These are phyloP conservation scores for Apostichopus parvimensis DNA, from an alignment of 35 echinoderm and acorn worm species.

Conservation along the genomic window DNA sequence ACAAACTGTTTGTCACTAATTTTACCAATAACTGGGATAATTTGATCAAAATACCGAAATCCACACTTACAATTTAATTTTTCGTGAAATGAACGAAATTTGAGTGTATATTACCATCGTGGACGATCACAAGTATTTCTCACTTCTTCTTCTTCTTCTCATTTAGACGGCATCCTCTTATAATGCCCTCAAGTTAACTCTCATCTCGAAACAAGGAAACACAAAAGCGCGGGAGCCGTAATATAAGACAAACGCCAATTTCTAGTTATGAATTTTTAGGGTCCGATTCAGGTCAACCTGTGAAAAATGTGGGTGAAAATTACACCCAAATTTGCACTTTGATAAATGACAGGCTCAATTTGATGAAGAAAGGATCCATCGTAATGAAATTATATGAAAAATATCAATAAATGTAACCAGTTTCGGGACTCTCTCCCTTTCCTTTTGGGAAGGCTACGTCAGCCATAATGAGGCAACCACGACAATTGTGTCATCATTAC, in stretches of 20 bases:
- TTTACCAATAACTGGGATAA: conserved; percentile 61
- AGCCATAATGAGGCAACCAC: conserved; percentile 36
- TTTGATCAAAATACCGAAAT: conserved; percentile 69
- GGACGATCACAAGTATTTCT: not conserved
- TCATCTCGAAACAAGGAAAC: conserved; percentile 14
- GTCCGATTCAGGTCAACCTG: conserved; percentile 51
- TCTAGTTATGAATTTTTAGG: conserved; percentile 58
- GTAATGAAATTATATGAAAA: conserved; percentile 59
- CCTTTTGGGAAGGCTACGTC: conserved; percentile 47
- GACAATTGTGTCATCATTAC: conserved; percentile 47
- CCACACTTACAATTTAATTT: conserved; percentile 61
- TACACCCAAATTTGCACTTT: conserved; percentile 61
- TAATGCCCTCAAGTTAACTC: conserved; percentile 46
- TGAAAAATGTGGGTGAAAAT: conserved; percentile 54
- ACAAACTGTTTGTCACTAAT: conserved; percentile 55
- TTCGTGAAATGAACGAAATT: conserved; percentile 54
- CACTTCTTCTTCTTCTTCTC: not conserved
- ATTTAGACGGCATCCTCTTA: conserved; percentile 22
- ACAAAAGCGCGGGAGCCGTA: conserved; percentile 19
- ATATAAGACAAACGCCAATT: conserved; percentile 57
- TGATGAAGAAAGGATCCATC: conserved; percentile 51
- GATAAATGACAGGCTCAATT: conserved; percentile 60
- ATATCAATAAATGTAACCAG: conserved; percentile 56
- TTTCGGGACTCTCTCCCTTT: conserved; percentile 21
- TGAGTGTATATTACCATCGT: conserved; percentile 52